Percentiles rank a stretch among this genome's conserved stretches.
Evolutionary conservation across 2,797 vertebrate genomes (phyloP).

Genomic region (Emydoidea blandingii): DNA sequence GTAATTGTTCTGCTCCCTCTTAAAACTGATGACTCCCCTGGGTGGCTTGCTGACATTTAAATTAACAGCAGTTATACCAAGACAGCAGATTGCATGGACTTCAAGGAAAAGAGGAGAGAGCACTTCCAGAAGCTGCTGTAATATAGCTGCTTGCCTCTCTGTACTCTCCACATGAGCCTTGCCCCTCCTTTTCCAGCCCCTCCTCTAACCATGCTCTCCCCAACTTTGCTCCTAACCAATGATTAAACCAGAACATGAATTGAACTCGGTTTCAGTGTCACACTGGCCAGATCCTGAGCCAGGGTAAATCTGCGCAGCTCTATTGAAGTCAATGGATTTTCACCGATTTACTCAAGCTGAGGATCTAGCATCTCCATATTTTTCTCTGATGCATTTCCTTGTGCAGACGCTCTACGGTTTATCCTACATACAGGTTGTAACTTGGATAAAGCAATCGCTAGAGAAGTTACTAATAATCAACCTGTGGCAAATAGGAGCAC

Average conservation of each 20-base stretch:
- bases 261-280: accelerated
- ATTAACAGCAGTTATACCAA: neutral
- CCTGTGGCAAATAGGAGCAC: accelerated
- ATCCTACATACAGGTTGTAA: accelerated
- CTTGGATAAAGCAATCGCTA: neutral
- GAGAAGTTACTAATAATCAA: neutral
- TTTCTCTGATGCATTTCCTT: accelerated
- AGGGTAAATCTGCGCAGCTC: accelerated
- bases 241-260: neutral
- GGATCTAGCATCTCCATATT: neutral
- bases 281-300: accelerated
- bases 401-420: neutral
- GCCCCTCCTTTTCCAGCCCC: neutral
- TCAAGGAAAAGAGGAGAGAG: neutral
- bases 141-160: accelerated
- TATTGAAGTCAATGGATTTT: accelerated
- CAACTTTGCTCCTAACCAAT: accelerated
- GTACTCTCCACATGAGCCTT: neutral
- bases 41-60: neutral
- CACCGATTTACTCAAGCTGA: neutral
- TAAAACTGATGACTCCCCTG: neutral
- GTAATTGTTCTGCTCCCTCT: neutral
- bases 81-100: neutral
- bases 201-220: neutral
- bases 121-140: neutral